Conservation (phyloP, 2,113 vertebrate species). For the Grantiella picta region DNA sequence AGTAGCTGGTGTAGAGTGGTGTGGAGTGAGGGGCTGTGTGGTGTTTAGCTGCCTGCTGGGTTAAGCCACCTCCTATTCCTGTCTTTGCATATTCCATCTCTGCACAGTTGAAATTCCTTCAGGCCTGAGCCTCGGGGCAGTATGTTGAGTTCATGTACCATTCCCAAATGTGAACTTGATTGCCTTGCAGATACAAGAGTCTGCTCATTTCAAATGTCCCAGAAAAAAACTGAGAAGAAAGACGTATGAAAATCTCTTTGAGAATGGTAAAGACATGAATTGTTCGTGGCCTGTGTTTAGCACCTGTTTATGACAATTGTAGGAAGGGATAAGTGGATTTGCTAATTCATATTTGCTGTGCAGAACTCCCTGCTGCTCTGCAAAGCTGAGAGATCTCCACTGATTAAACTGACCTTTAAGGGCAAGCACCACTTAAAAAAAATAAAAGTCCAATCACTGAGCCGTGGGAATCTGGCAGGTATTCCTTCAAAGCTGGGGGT, state of each 20-base stretch:
- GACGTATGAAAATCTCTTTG: not conserved
- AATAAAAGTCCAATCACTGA: rapidly evolving
- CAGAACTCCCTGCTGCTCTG: not conserved
- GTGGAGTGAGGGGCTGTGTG: not conserved
- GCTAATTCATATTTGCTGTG: not conserved
- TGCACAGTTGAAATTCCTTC: slow-evolving; percentile 35
- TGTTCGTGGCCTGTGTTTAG: not conserved
- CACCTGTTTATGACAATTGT: not conserved
- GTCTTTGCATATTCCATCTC: not conserved
- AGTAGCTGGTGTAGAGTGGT: not conserved
- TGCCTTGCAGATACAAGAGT: not conserved
- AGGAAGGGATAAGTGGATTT: not conserved
- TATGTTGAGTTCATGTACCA: not conserved
- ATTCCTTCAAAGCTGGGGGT: not conserved
- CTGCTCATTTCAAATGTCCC: not conserved
- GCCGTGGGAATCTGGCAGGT: not conserved
- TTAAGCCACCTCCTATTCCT: not conserved
- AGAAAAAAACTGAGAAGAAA: not conserved
- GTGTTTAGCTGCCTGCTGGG: not conserved
- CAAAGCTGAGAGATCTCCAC: not conserved
- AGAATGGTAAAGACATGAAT: not conserved
- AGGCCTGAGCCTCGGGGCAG: not conserved
- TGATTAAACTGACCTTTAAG: not conserved
- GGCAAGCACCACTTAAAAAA: not conserved
- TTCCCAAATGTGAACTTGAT: not conserved